Conservation (phyloP, 2,113 vertebrate species). For the Syngnathus floridae region DNA sequence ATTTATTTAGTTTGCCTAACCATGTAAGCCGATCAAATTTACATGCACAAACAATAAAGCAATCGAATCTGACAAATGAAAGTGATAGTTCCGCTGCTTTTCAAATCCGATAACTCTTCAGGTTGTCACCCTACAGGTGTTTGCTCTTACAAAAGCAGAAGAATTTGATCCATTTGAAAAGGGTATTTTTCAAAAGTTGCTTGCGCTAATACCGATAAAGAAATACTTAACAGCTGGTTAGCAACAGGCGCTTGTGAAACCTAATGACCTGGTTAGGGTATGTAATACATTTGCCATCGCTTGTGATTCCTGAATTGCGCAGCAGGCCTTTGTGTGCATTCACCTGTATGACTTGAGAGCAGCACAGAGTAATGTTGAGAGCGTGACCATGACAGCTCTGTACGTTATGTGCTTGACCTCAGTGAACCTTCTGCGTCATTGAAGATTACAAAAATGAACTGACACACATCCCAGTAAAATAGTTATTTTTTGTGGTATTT, state of each 20-base stretch:
- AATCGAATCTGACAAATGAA: neutral
- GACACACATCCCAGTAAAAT: neutral
- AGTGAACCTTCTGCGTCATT: constrained; percentile 71
- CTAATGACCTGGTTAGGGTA: neutral
- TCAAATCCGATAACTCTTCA: neutral
- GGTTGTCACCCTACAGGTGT: neutral
- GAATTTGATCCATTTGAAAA: neutral
- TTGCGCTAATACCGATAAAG: neutral
- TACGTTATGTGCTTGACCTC: constrained; percentile 96
- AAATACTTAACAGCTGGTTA: constrained; percentile 19
- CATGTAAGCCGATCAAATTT: neutral
- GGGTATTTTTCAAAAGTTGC: neutral
- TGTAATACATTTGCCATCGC: constrained; percentile 17
- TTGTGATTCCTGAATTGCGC: constrained; percentile 26
- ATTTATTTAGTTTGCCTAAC: neutral
- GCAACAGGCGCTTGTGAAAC: constrained; percentile 18
- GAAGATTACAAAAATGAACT: constrained; percentile 51
- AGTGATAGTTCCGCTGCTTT: neutral
- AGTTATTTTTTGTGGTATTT: constrained; percentile 1
- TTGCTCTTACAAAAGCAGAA: neutral
- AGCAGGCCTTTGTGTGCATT: constrained; percentile 18
- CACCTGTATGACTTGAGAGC: constrained; percentile 79
- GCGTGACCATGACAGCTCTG: constrained; percentile 87
- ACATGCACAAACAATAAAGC: neutral
- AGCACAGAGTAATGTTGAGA: constrained; percentile 85